phyloP scores from a whole-genome alignment of 2,888 invertebrate species.

The Embidobia sp. region DNA sequence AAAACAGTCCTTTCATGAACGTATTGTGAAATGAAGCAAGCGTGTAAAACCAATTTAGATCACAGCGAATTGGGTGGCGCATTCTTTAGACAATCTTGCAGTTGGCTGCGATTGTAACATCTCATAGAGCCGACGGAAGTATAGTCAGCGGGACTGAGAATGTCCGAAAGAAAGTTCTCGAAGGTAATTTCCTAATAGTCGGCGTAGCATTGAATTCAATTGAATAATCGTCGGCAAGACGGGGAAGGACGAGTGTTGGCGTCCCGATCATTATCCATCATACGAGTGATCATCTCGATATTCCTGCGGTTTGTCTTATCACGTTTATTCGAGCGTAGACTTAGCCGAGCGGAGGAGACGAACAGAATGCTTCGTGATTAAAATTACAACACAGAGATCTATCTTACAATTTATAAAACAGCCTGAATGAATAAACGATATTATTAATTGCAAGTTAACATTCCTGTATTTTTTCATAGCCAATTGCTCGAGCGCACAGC shows the following conservation, averaged over 20 bases:
- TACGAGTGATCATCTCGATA: slow-evolving; percentile 76
- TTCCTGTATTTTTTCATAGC: too few species aligned
- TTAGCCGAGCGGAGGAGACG: slow-evolving; percentile 66
- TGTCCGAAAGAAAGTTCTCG: slow-evolving; percentile 81
- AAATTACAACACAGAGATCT: too few species aligned
- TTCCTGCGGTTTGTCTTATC: slow-evolving; percentile 76
- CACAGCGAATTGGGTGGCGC: background rate
- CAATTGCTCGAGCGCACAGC: too few species aligned
- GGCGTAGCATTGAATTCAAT: slow-evolving; percentile 81
- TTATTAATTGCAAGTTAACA: too few species aligned
- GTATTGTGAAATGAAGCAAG: too few species aligned
- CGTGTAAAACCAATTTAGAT: background rate
- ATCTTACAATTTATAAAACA: too few species aligned
- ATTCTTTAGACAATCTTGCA: slow-evolving; percentile 6
- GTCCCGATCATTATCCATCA: slow-evolving; percentile 79
- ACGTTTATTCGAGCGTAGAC: slow-evolving; percentile 70
- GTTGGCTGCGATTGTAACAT: slow-evolving; percentile 46
- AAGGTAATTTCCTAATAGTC: slow-evolving; percentile 81
- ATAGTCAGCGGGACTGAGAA: slow-evolving; percentile 75
- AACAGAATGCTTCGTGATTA: slow-evolving; percentile 68
- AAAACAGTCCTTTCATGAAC: too few species aligned
- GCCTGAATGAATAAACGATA: too few species aligned
- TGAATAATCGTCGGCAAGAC: slow-evolving; percentile 77
- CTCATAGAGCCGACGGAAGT: slow-evolving; percentile 68
- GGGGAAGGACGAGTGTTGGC: slow-evolving; percentile 74